Evolutionary conservation across 2,113 vertebrate species (phyloP).

Genomic region (Laticauda colubrina): DNA sequence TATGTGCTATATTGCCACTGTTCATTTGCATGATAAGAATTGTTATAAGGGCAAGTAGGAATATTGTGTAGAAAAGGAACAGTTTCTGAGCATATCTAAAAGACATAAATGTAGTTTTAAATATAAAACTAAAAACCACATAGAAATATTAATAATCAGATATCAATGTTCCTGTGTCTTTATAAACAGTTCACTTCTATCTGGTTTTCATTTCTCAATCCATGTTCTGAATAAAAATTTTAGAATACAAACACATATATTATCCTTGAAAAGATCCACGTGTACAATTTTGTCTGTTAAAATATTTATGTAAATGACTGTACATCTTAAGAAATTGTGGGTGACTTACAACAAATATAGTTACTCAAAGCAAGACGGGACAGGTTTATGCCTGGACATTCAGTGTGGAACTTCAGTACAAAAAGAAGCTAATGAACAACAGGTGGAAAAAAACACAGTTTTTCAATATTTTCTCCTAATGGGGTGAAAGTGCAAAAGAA

Average conservation of each 20-base stretch:
- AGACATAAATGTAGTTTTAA: background rate
- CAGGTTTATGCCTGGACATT: background rate
- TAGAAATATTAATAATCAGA: background rate
- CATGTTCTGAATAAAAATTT: background rate
- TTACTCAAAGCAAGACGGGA: background rate
- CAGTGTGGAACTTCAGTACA: background rate
- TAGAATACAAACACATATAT: background rate
- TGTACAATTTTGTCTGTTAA: background rate
- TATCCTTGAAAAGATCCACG: background rate
- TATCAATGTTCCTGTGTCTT: background rate
- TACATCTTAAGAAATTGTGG: background rate
- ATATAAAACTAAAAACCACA: too few relatives aligned
- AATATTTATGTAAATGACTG: background rate
- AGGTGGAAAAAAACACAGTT: background rate
- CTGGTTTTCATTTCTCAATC: background rate
- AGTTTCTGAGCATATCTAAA: background rate
- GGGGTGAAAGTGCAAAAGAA: background rate
- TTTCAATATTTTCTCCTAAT: constrained; percentile 4
- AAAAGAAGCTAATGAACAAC: background rate
- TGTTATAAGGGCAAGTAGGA: background rate
- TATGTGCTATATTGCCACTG: background rate
- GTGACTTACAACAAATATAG: background rate
- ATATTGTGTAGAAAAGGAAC: background rate
- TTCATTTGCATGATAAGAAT: background rate
- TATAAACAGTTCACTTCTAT: background rate